These are phyloP conservation scores for Peromyscus eremicus DNA, from an alignment of 2,797 vertebrate genomes.

Conservation along the genomic window DNA sequence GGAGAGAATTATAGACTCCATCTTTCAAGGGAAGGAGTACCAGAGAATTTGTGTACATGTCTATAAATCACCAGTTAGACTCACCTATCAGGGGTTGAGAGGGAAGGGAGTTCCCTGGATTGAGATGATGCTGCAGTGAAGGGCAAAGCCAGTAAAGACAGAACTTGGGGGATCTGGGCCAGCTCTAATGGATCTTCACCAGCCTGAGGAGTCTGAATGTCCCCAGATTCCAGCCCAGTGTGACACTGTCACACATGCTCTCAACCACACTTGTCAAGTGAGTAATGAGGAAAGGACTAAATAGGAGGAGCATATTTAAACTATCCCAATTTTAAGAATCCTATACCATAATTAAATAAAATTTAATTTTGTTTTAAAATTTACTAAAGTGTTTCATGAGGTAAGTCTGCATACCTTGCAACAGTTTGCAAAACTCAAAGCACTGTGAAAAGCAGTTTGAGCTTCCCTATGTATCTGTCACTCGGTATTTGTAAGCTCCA, in stretches of 20 bases:
- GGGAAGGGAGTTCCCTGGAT: background rate
- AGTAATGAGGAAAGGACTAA: background rate
- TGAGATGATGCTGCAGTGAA: background rate
- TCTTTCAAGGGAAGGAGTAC: background rate
- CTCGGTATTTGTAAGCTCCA: background rate
- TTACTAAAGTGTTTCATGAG: background rate
- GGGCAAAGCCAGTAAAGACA: background rate
- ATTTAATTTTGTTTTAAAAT: background rate
- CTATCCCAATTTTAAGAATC: background rate
- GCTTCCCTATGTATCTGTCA: background rate
- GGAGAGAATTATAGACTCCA: background rate
- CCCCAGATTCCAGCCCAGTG: too few relatives aligned
- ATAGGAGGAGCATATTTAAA: background rate
- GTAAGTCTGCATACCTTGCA: background rate
- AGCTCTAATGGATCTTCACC: background rate
- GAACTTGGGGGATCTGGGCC: background rate
- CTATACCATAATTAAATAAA: background rate
- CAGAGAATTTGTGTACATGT: background rate
- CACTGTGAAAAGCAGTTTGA: background rate
- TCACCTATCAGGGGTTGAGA: background rate
- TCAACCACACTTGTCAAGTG: background rate
- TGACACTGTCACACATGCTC: background rate
- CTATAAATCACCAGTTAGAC: background rate
- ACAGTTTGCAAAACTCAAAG: constrained; percentile 1
- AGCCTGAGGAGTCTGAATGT: background rate